Percentiles rank a stretch among this genome's conserved stretches.
These are phyloP conservation scores for Lasioglossum baleicum DNA, from an alignment of 1,140 invertebrate genomes.

Conservation along the genomic window DNA sequence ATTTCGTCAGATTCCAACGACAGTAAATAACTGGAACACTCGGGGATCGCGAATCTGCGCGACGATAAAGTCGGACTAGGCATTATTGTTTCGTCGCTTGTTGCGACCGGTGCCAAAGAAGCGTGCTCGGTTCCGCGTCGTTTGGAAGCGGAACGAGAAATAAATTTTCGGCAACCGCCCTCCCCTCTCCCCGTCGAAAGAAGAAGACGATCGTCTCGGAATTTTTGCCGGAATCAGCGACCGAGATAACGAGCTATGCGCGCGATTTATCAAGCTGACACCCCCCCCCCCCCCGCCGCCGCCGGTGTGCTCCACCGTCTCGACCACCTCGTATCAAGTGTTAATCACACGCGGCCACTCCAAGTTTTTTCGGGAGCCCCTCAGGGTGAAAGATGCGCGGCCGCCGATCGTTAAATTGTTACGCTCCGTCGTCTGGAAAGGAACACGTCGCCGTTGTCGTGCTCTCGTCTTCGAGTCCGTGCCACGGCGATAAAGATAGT, in stretches of 20 bases:
- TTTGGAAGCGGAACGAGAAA: no score
- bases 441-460: slow-evolving; percentile 4
- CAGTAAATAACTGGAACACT: no score
- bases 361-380: slow-evolving; percentile 19
- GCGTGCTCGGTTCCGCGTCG: background rate
- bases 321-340: slow-evolving; percentile 1
- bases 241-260: slow-evolving; percentile 23
- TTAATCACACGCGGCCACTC: slow-evolving; percentile 33
- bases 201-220: slow-evolving; percentile 3
- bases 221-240: slow-evolving; percentile 8
- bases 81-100: background rate
- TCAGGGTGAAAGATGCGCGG: background rate
- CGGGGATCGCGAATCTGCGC: background rate
- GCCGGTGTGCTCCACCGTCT: background rate
- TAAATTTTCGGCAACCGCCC: background rate
- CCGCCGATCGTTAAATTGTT: slow-evolving; percentile 37
- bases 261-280: slow-evolving; percentile 35
- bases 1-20: no score
- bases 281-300: background rate
- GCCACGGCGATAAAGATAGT: slow-evolving; percentile 17
- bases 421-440: slow-evolving; percentile 29
- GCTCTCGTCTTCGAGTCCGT: background rate
- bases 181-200: background rate
- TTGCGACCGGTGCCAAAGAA: background rate
- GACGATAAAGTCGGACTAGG: background rate